Conservation (phyloP, 2,113 vertebrate genomes). For the Hippolais icterina region DNA sequence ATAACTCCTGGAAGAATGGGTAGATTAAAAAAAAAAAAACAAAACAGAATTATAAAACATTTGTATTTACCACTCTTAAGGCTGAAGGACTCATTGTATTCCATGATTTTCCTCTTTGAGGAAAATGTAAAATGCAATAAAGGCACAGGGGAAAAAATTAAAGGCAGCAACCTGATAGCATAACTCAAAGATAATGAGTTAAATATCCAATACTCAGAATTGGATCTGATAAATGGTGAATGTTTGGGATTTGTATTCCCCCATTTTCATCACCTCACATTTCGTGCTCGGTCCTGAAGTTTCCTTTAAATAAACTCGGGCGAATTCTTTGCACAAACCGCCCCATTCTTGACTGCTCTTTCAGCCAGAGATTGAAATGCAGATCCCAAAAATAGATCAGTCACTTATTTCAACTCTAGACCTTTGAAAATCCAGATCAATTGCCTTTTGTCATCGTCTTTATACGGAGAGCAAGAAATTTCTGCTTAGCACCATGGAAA, state of each 20-base stretch:
- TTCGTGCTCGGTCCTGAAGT: background rate
- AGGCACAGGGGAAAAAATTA: background rate
- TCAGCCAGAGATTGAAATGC: conserved; percentile 59
- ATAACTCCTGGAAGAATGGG: background rate
- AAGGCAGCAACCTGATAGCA: background rate
- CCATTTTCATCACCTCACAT: background rate
- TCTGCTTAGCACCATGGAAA: background rate
- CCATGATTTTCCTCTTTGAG: background rate
- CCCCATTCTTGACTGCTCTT: conserved; percentile 28
- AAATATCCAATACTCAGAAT: conserved; percentile 36
- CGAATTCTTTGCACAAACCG: background rate
- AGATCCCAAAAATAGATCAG: conserved; percentile 59
- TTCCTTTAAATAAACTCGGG: background rate
- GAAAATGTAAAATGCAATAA: background rate
- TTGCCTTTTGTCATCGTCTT: conserved; percentile 62
- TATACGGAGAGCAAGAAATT: background rate
- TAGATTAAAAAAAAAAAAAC: background rate
- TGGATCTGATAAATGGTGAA: conserved; percentile 17
- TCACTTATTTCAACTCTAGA: conserved; percentile 51
- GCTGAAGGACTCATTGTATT: background rate
- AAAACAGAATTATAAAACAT: background rate
- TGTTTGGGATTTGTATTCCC: background rate
- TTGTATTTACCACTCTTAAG: background rate
- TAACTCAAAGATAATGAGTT: conserved; percentile 39
- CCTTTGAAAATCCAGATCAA: conserved; percentile 69